A percentile compares a stretch with the other conserved stretches of the same genome.
These are phyloP conservation scores for Herminia tarsipennalis DNA, from an alignment of 2,888 invertebrate genomes.

Conservation along the genomic window DNA sequence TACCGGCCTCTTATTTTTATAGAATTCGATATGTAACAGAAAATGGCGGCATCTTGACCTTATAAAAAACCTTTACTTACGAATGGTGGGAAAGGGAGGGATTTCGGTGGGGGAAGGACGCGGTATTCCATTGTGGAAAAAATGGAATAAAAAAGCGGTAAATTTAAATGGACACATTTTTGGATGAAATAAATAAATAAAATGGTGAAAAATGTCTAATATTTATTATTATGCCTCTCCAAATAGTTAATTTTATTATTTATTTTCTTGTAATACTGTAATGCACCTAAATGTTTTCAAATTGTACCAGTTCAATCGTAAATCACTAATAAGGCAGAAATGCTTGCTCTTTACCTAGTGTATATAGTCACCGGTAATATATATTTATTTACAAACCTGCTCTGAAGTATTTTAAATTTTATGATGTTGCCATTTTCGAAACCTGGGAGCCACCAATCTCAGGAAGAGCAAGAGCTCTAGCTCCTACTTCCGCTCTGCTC, in stretches of 20 bases:
- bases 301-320: too few species aligned
- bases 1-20: background rate
- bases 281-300: too few species aligned
- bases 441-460: background rate
- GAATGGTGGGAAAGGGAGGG: slow-evolving; percentile 73
- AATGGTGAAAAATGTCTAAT: too few species aligned
- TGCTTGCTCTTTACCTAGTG: too few species aligned
- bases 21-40: slow-evolving; percentile 12
- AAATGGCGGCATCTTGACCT: slow-evolving; percentile 45
- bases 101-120: slow-evolving; percentile 74
- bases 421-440: slow-evolving; percentile 7
- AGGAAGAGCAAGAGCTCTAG: background rate
- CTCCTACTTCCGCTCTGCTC: slow-evolving; percentile 14
- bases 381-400: too few species aligned
- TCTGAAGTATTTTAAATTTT: background rate
- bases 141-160: slow-evolving; percentile 58
- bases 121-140: slow-evolving; percentile 64
- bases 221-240: too few species aligned
- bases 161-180: slow-evolving; percentile 56
- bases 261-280: too few species aligned
- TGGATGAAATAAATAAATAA: too few species aligned
- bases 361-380: too few species aligned
- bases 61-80: slow-evolving; percentile 66
- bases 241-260: too few species aligned
- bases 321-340: too few species aligned